A percentile compares a stretch with the other conserved stretches of the same genome.
Conservation (phyloP, 2,113 vertebrate genomes). For the Pao palembangensis region DNA sequence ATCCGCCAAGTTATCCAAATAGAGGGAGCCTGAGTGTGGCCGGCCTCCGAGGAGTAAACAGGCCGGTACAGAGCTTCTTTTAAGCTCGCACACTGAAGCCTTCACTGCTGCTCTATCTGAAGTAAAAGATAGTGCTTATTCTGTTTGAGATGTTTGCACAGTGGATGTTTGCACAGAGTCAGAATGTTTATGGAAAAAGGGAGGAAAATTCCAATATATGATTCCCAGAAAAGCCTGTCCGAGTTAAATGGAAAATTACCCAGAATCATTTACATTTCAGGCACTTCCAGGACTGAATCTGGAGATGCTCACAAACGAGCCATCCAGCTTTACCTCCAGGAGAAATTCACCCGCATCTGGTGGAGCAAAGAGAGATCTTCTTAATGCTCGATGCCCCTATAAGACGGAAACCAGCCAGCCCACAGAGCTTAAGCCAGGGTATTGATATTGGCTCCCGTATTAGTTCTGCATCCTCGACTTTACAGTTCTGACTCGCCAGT, state of each 20-base stretch:
- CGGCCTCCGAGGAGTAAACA: slow-evolving; percentile 49
- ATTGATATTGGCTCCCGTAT: slow-evolving; percentile 17
- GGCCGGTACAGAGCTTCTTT: slow-evolving; percentile 60
- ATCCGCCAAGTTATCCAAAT: slow-evolving; percentile 42
- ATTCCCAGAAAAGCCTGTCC: slow-evolving; percentile 32
- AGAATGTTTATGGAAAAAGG: slow-evolving; percentile 61
- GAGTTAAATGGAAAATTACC: no score
- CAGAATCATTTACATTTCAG: background rate
- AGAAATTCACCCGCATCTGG: slow-evolving; percentile 21
- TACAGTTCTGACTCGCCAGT: no score
- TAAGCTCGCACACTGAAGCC: slow-evolving; percentile 58
- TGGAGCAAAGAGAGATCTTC: slow-evolving; percentile 20
- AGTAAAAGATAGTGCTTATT: slow-evolving; percentile 41
- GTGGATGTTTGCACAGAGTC: slow-evolving; percentile 36
- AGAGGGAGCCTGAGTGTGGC: slow-evolving; percentile 17
- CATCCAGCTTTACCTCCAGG: slow-evolving; percentile 11
- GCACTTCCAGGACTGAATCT: slow-evolving; percentile 12
- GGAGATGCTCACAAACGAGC: slow-evolving; percentile 19
- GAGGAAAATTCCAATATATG: slow-evolving; percentile 23
- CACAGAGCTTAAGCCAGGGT: background rate
- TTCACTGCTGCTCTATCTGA: slow-evolving; percentile 50
- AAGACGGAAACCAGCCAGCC: slow-evolving; percentile 12
- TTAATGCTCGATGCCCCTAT: slow-evolving; percentile 32
- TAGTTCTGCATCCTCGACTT: background rate
- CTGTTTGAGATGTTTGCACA: slow-evolving; percentile 44